These are phyloP conservation scores for Motacilla alba DNA, from an alignment of 2,113 vertebrate genomes.

Conservation along the genomic window DNA sequence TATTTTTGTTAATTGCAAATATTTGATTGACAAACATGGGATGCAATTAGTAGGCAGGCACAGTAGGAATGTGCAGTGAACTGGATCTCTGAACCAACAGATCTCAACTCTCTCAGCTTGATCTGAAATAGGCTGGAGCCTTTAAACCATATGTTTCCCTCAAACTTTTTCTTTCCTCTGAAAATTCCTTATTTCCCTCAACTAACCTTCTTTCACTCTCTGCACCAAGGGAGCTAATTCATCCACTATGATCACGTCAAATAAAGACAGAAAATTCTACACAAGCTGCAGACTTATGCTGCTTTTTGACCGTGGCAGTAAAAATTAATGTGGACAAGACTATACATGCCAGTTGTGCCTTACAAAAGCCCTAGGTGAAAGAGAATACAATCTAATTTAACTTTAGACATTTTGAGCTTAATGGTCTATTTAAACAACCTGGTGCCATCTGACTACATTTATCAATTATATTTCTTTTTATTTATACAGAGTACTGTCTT, in stretches of 20 bases:
- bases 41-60: slow-evolving; percentile 89
- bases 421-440: slow-evolving; percentile 61
- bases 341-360: slow-evolving; percentile 59
- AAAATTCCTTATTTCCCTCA: slow-evolving; percentile 76
- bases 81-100: slow-evolving; percentile 88
- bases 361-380: slow-evolving; percentile 57
- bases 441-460: slow-evolving; percentile 57
- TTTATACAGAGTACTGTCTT: slow-evolving; percentile 37
- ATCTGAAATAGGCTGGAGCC: slow-evolving; percentile 82
- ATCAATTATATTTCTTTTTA: slow-evolving; percentile 64
- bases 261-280: slow-evolving; percentile 69
- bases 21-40: slow-evolving; percentile 94
- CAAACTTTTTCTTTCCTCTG: slow-evolving; percentile 71
- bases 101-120: slow-evolving; percentile 90
- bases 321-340: slow-evolving; percentile 73
- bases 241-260: slow-evolving; percentile 58
- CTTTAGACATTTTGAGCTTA: slow-evolving; percentile 57
- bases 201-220: slow-evolving; percentile 68
- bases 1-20: slow-evolving; percentile 89
- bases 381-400: slow-evolving; percentile 60
- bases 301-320: slow-evolving; percentile 67
- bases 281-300: slow-evolving; percentile 59
- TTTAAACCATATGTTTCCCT: slow-evolving; percentile 89
- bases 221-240: slow-evolving; percentile 71
- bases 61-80: slow-evolving; percentile 89